These are phyloP conservation scores for Pelecanoides urinatrix DNA, from an alignment of 2,113 vertebrate species.

Conservation along the genomic window DNA sequence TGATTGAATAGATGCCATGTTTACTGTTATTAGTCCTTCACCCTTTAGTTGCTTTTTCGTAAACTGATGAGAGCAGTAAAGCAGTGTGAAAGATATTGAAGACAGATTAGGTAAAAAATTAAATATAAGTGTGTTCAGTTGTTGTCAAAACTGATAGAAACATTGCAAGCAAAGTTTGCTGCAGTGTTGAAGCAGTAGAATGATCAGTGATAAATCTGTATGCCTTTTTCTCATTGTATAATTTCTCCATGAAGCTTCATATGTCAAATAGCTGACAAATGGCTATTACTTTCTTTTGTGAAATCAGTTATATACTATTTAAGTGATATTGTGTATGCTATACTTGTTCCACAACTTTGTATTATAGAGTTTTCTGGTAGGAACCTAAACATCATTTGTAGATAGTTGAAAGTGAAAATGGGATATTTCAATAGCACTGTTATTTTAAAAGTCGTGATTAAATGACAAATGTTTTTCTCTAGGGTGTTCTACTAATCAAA, in stretches of 20 bases:
- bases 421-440: not conserved
- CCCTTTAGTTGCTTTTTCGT: not conserved
- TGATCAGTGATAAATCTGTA: not conserved
- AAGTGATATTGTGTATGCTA: not conserved
- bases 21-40: not conserved
- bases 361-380: not conserved
- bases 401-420: not conserved
- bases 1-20: not conserved
- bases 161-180: not conserved
- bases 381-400: not conserved
- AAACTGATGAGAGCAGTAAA: not conserved
- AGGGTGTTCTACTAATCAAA: not conserved
- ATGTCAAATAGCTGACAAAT: not conserved
- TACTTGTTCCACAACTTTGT: not conserved
- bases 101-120: not conserved
- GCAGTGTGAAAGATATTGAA: not conserved
- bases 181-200: not conserved
- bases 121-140: not conserved
- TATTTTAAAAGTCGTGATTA: not conserved
- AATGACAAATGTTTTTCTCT: not conserved
- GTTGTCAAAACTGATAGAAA: not conserved
- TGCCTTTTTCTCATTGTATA: not conserved
- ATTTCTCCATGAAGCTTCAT: not conserved
- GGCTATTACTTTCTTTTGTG: not conserved
- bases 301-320: not conserved